These are phyloP conservation scores for Druceiella hillmani DNA, from an alignment of 2,888 invertebrate species.

Conservation along the genomic window DNA sequence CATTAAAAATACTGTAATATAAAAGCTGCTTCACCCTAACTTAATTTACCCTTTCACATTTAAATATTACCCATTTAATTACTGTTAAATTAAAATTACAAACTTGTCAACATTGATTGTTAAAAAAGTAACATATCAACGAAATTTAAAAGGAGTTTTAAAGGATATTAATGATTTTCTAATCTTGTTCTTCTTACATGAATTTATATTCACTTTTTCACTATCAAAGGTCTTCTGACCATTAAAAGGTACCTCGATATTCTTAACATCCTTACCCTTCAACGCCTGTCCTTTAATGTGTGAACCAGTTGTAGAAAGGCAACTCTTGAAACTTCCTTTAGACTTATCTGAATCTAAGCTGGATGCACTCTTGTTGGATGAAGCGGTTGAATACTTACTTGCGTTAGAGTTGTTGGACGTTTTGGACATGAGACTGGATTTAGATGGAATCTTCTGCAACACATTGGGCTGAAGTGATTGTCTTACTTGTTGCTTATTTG, in stretches of 20 bases:
- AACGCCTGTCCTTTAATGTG: too few species aligned
- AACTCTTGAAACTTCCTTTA: background rate
- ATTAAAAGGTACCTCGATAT: too few species aligned
- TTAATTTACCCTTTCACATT: too few species aligned
- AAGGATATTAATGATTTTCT: conserved; percentile 42
- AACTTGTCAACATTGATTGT: too few species aligned
- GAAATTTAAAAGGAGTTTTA: conserved; percentile 48
- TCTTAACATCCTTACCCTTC: too few species aligned
- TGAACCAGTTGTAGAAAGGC: background rate
- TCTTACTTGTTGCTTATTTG: conserved; percentile 29
- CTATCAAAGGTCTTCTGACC: background rate
- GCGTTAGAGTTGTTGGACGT: conserved; percentile 33
- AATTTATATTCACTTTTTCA: conserved; percentile 22
- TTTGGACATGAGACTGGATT: conserved; percentile 37
- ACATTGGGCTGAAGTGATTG: background rate
- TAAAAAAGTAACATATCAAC: conserved; percentile 9
- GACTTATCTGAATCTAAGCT: conserved; percentile 1
- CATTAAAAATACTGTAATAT: too few species aligned
- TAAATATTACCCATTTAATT: too few species aligned
- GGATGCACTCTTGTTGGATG: conserved; percentile 29
- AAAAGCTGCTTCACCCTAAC: too few species aligned
- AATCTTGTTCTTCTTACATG: conserved; percentile 35
- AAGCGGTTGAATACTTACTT: conserved; percentile 30
- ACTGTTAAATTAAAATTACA: too few species aligned
- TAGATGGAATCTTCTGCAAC: conserved; percentile 39